Percentiles rank a stretch among this genome's conserved stretches.
Evolutionary conservation across 2,888 invertebrate species (phyloP).

Genomic region (Chrysotoxum bicinctum): DNA sequence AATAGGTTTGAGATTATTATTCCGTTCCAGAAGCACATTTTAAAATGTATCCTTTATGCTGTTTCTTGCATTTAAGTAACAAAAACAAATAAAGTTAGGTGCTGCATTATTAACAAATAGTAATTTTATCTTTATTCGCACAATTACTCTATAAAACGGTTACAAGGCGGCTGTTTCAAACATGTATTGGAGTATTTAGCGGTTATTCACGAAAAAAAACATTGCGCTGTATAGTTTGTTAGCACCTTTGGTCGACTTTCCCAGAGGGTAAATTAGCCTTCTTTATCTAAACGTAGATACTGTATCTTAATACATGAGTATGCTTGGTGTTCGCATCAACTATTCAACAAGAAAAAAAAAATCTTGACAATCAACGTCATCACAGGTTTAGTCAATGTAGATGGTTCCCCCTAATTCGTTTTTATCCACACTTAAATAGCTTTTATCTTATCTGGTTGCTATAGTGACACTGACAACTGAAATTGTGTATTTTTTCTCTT

Average conservation of each 20-base stretch:
- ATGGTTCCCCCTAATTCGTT: conserved; percentile 37
- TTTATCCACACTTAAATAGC: conserved; percentile 52
- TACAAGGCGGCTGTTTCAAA: conserved; percentile 65
- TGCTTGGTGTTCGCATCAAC: conserved; percentile 52
- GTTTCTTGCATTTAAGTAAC: conserved; percentile 38
- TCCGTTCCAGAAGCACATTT: not conserved
- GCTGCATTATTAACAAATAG: conserved; percentile 44
- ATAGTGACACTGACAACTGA: conserved; percentile 66
- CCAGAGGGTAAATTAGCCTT: conserved; percentile 64
- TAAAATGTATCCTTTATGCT: not conserved
- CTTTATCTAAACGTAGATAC: conserved; percentile 58
- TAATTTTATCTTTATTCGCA: conserved; percentile 60
- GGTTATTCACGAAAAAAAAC: conserved; percentile 46
- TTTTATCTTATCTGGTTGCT: conserved; percentile 69
- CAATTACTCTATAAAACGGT: conserved; percentile 58
- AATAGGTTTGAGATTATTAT: not conserved
- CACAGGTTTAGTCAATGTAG: conserved; percentile 17
- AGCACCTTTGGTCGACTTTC: conserved; percentile 71
- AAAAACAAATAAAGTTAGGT: not conserved
- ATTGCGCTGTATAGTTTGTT: conserved; percentile 41
- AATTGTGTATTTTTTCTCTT: conserved; percentile 56
- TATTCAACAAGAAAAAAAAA: conserved; percentile 31
- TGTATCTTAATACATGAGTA: conserved; percentile 16
- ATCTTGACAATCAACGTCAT: conserved; percentile 56
- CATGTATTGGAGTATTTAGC: conserved; percentile 53